Percentiles rank a stretch among this genome's conserved stretches.
Evolutionary conservation across 2,888 invertebrate species (phyloP).

Genomic region (Agrochola lychnidis): DNA sequence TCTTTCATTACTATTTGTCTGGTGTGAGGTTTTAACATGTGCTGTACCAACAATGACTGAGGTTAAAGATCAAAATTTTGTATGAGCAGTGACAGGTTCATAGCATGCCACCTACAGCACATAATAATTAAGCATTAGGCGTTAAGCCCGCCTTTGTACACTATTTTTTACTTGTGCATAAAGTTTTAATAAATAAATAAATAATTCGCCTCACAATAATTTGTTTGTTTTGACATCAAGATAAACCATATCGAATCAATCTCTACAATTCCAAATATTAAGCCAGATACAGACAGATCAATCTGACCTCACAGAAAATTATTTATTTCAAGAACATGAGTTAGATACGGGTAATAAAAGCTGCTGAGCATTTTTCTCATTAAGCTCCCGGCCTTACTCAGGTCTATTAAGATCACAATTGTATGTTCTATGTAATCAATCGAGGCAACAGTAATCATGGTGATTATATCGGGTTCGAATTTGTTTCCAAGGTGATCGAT

Average conservation of each 20-base stretch:
- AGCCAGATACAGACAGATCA: conserved; percentile 60
- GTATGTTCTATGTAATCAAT: conserved; percentile 64
- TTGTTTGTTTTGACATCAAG: conserved; percentile 45
- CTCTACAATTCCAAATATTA: conserved; percentile 63
- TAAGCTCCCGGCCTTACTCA: conserved; percentile 73
- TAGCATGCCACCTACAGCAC: conserved; percentile 46
- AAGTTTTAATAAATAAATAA: neutral
- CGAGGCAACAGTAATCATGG: conserved; percentile 65
- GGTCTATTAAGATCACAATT: conserved; percentile 65
- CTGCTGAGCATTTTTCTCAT: conserved; percentile 70
- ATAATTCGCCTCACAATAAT: conserved; percentile 45
- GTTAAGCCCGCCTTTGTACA: too few relatives aligned
- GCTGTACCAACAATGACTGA: conserved; percentile 27
- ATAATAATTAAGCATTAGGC: conserved; percentile 10
- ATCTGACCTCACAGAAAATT: conserved; percentile 64
- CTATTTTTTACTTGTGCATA: too few relatives aligned
- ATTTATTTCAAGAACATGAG: conserved; percentile 73
- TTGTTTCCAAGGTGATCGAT: conserved; percentile 65
- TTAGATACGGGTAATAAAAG: conserved; percentile 81
- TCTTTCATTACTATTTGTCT: neutral
- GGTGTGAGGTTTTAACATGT: conserved; percentile 4
- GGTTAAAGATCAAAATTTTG: conserved; percentile 45
- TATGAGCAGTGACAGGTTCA: conserved; percentile 42
- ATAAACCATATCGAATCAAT: conserved; percentile 64
- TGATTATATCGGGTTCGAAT: conserved; percentile 68